These are phyloP conservation scores for Phalacrocorax brasilianus DNA, from an alignment of 2,113 vertebrate species.

Conservation along the genomic window DNA sequence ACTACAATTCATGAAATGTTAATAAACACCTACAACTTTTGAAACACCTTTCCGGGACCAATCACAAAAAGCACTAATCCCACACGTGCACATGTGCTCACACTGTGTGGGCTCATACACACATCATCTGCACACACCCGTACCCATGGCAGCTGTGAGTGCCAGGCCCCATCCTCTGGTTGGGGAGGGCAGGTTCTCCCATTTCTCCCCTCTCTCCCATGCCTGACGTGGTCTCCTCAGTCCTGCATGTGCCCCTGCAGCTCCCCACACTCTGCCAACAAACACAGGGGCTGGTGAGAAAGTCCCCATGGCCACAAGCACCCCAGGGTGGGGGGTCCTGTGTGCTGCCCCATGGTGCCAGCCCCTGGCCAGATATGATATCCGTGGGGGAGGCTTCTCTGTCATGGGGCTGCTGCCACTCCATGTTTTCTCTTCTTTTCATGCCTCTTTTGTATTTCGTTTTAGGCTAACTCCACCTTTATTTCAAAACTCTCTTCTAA, in stretches of 20 bases:
- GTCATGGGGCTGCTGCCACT: background rate
- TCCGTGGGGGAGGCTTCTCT: rapidly evolving
- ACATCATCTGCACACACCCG: background rate
- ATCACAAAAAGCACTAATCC: background rate
- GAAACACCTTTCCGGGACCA: background rate
- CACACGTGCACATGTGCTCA: rapidly evolving
- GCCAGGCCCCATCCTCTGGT: background rate
- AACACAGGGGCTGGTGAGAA: background rate
- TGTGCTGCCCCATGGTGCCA: background rate
- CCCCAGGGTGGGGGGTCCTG: rapidly evolving
- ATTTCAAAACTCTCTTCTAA: background rate
- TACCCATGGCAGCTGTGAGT: background rate
- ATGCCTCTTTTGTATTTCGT: background rate
- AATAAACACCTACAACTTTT: background rate
- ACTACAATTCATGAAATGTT: background rate
- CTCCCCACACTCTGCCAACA: background rate
- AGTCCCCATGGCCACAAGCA: rapidly evolving
- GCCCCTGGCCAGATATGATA: rapidly evolving
- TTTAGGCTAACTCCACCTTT: background rate
- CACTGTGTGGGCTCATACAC: rapidly evolving
- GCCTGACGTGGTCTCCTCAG: background rate
- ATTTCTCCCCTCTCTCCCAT: background rate
- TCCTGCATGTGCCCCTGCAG: rapidly evolving
- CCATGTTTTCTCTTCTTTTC: background rate
- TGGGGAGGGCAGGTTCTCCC: background rate